These are phyloP conservation scores for Brachirus orientalis DNA, from an alignment of 2,113 vertebrate species.

Conservation along the genomic window DNA sequence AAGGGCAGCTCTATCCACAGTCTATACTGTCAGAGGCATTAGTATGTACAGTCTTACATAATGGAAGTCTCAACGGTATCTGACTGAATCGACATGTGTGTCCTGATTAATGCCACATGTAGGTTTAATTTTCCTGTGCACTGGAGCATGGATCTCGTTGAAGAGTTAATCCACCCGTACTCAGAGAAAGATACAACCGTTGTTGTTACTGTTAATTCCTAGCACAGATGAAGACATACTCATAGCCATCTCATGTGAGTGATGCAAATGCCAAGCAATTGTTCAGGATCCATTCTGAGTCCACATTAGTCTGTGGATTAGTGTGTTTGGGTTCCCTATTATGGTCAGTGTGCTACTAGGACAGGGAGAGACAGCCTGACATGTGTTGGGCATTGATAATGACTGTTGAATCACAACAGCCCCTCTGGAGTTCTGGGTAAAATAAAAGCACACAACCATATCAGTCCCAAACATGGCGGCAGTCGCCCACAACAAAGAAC, in stretches of 20 bases:
- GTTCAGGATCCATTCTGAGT: conserved; percentile 59
- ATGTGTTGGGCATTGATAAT: conserved; percentile 79
- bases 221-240: conserved; percentile 57
- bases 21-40: conserved; percentile 24
- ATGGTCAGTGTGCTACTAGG: conserved; percentile 71
- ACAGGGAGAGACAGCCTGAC: conserved; percentile 62
- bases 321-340: conserved; percentile 55
- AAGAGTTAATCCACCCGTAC: conserved; percentile 30
- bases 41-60: conserved; percentile 15
- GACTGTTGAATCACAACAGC: conserved; percentile 61
- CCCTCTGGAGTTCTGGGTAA: conserved; percentile 51
- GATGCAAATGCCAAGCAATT: conserved; percentile 73
- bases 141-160: conserved; percentile 5
- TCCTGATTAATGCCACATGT: conserved; percentile 21
- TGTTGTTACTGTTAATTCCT: conserved; percentile 39
- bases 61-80: conserved; percentile 1
- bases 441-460: conserved; percentile 71
- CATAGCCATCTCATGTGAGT: conserved; percentile 41
- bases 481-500: conserved; percentile 69
- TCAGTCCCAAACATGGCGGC: conserved; percentile 70
- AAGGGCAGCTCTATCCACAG: conserved; percentile 53
- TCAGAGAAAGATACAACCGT: conserved; percentile 39
- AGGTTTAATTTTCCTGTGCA: conserved; percentile 27
- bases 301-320: conserved; percentile 66
- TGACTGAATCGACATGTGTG: conserved; percentile 10